phyloP scores from a whole-genome alignment of 2,797 vertebrate species.

The Gila robusta region DNA sequence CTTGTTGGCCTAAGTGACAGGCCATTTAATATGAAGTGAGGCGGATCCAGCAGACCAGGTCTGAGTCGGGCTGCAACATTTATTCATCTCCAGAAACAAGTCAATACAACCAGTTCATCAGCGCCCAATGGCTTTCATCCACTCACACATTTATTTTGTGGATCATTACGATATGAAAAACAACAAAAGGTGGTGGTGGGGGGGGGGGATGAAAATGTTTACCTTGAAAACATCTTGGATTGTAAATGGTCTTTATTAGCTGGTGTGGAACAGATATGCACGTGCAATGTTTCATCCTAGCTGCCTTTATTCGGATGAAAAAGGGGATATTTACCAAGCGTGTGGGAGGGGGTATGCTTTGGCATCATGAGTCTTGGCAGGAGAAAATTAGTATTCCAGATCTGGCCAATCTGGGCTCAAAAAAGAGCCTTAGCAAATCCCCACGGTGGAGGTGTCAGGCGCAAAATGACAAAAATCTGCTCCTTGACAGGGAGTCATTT shows the following conservation, averaged over 20 bases:
- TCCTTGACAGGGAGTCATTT: conserved; percentile 99
- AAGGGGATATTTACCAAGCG: conserved; percentile 54
- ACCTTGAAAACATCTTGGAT: neutral
- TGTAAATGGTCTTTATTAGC: conserved; percentile 35
- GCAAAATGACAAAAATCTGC: conserved; percentile 99
- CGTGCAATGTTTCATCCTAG: conserved; percentile 15
- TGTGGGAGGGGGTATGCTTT: conserved; percentile 58
- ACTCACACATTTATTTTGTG: conserved; percentile 60
- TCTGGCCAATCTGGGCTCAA: conserved; percentile 85
- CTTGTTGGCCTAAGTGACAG: conserved; percentile 75
- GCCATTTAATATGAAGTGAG: conserved; percentile 75
- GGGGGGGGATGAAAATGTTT: conserved; percentile 13
- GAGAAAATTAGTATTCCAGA: conserved; percentile 87
- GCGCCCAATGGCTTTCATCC: conserved; percentile 64
- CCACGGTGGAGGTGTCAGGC: conserved; percentile 90
- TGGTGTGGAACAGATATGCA: neutral
- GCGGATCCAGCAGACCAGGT: conserved; percentile 66
- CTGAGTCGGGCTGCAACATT: conserved; percentile 73
- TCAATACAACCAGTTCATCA: conserved; percentile 72
- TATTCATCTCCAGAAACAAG: conserved; percentile 78
- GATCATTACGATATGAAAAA: conserved; percentile 54
- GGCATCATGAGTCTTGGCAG: conserved; percentile 76
- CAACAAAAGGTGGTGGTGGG: neutral
- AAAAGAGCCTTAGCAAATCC: conserved; percentile 84
- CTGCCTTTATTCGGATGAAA: conserved; percentile 37